These are phyloP conservation scores for Bungarus multicinctus DNA, from an alignment of 2,113 vertebrate species.

Conservation along the genomic window DNA sequence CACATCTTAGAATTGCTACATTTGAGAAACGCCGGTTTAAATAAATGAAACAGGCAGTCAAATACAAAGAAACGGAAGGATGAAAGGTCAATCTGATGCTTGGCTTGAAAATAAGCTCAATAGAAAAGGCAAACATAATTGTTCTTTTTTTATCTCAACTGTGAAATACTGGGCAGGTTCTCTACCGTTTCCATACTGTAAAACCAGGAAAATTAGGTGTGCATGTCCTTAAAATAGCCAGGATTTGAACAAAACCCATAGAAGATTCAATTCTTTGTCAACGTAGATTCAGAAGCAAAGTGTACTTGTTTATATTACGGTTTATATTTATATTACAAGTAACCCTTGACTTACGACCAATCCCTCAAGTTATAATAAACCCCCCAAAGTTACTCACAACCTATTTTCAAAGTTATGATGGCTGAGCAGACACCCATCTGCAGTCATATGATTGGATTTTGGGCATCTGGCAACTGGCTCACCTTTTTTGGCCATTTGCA, in stretches of 20 bases:
- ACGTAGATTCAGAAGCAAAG: neutral
- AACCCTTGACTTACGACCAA: too few species aligned
- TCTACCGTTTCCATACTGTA: neutral
- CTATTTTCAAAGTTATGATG: too few species aligned
- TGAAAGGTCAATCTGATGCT: neutral
- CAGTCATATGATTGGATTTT: too few species aligned
- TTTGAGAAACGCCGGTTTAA: neutral
- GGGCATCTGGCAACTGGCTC: too few species aligned
- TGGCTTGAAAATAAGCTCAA: neutral
- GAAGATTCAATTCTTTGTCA: neutral
- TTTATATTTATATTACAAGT: too few species aligned
- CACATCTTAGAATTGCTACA: neutral
- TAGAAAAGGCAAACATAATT: neutral
- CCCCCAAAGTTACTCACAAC: too few species aligned
- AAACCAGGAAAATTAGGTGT: neutral
- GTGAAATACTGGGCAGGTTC: neutral
- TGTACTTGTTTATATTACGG: neutral
- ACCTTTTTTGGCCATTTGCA: too few species aligned
- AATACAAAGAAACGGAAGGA: neutral
- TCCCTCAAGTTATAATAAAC: too few species aligned
- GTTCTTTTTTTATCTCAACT: neutral
- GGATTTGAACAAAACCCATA: neutral
- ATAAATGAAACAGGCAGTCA: neutral
- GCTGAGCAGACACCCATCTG: too few species aligned
- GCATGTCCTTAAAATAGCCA: neutral